phyloP scores from a whole-genome alignment of 1,140 invertebrate genomes.

The Euwallacea fornicatus region DNA sequence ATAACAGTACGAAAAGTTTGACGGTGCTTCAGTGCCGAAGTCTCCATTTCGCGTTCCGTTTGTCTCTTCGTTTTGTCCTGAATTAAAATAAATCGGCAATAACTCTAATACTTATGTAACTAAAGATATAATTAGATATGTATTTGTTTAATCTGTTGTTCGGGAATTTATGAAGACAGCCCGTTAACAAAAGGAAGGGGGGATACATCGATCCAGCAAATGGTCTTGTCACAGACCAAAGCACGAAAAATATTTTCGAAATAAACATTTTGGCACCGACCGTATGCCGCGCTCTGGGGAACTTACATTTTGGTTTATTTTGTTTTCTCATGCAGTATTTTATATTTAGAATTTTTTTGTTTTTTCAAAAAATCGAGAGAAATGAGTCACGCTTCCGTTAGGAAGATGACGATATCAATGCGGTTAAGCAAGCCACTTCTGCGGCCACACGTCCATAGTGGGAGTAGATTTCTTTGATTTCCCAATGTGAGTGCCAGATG shows the following conservation, averaged over 20 bases:
- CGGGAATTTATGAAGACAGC: background rate
- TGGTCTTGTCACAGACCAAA: background rate
- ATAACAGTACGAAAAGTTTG: no score
- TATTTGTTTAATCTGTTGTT: background rate
- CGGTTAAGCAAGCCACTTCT: no score
- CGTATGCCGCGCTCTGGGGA: background rate
- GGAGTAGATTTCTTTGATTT: no score
- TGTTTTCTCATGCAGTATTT: background rate
- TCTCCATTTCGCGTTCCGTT: no score
- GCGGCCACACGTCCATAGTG: no score
- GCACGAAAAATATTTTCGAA: background rate
- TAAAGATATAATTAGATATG: no score
- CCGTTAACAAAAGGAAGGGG: background rate
- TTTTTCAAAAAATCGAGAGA: background rate
- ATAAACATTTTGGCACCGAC: slow-evolving; percentile 2
- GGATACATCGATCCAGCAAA: background rate
- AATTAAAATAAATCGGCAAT: no score
- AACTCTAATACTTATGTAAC: no score
- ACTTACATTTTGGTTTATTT: background rate
- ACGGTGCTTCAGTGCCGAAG: no score
- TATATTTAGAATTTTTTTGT: slow-evolving; percentile 3
- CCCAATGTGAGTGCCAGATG: background rate
- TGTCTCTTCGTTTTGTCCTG: no score
- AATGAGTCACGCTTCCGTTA: no score
- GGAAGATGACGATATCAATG: no score